These are phyloP conservation scores for Entomobrya multifasciata DNA, from an alignment of 2,888 invertebrate species.

Conservation along the genomic window DNA sequence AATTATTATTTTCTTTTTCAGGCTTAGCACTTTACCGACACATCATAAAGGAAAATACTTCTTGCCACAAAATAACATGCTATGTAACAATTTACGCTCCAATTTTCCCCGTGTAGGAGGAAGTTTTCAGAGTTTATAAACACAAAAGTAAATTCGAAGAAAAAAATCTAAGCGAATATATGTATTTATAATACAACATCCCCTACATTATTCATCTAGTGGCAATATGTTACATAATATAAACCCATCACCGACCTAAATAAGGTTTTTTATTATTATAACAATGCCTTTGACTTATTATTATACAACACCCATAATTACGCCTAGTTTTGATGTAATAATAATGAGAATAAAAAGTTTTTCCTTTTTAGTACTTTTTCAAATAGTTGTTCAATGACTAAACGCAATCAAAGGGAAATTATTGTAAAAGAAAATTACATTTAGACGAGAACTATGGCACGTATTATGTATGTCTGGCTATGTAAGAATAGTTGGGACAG, in stretches of 20 bases:
- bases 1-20: no score
- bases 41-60: no score
- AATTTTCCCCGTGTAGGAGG: no score
- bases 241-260: conserved; percentile 27
- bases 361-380: conserved; percentile 28
- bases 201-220: neutral
- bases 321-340: conserved; percentile 33
- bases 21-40: no score
- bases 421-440: conserved; percentile 56
- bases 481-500: neutral
- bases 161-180: no score
- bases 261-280: conserved; percentile 31
- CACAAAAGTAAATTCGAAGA: no score
- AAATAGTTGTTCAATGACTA: conserved; percentile 46
- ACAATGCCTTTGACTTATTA: conserved; percentile 42
- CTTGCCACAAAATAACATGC: no score
- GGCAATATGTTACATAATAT: neutral
- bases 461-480: no score
- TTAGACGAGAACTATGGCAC: neutral
- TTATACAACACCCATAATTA: conserved; percentile 50
- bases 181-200: no score
- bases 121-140: no score
- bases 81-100: no score
- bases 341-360: conserved; percentile 45
- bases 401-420: conserved; percentile 56